Conservation (phyloP, 2,888 invertebrate genomes). For the Eilema sororculum region DNA sequence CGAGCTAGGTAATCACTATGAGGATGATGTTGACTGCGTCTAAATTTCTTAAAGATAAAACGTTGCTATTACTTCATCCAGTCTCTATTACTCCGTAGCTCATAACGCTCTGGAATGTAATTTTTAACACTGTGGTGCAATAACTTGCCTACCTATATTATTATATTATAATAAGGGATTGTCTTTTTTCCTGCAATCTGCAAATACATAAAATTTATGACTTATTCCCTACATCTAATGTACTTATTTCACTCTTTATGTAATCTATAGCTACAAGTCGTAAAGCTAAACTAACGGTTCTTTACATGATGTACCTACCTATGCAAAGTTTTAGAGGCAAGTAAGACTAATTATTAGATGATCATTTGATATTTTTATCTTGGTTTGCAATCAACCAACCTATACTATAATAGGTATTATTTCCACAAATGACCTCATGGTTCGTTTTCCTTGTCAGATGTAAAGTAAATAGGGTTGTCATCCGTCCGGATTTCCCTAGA, state of each 20-base stretch:
- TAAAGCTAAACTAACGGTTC: too few relatives aligned
- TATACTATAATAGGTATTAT: neutral
- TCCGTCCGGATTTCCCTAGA: neutral
- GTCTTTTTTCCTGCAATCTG: too few relatives aligned
- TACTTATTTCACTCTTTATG: neutral
- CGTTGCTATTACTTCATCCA: too few relatives aligned
- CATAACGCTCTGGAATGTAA: neutral
- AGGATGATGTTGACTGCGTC: too few relatives aligned
- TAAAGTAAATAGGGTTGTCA: neutral
- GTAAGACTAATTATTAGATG: neutral
- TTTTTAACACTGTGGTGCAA: neutral
- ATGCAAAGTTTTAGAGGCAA: too few relatives aligned
- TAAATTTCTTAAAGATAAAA: too few relatives aligned
- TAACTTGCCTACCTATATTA: too few relatives aligned
- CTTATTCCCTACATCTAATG: neutral
- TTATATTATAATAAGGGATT: too few relatives aligned
- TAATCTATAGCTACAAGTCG: neutral
- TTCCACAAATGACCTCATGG: neutral
- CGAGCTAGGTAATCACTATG: too few relatives aligned
- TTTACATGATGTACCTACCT: too few relatives aligned
- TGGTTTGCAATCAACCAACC: neutral
- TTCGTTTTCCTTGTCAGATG: neutral
- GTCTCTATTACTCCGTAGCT: neutral
- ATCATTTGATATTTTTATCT: neutral
- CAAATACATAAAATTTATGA: neutral